Base-by-base conservation (phyloP, 2,888 invertebrate species). In the Stratiomys singularior region DNA sequence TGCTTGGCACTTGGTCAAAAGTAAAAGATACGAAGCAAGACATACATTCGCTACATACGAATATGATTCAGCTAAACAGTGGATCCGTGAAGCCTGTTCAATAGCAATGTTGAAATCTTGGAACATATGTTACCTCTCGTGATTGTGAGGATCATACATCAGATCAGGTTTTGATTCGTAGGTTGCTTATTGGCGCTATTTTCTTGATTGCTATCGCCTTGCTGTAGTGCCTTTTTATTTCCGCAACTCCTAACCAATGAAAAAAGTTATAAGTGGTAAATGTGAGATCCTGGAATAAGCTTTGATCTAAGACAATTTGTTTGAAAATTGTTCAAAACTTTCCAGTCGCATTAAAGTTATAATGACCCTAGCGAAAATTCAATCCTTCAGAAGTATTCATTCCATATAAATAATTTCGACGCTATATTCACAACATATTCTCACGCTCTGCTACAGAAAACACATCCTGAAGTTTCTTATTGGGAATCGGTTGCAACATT, bases 101-200 rank as follows among this genome's bases (percentile, higher is more conserved):
- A 18, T 23, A 18, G 25, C 25, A 23, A 60, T 23, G 58, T 11
- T 9, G 25, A 60, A 25, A 60, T 21, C 58, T 21, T 9, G 58
- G 58, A 60, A 60, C 58, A 60, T 60, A 25, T 60, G 58, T 60
- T 60, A 5, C 58, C 23, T 60, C 23, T 60, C 58, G 23, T 13
- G 21, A 25, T 25, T 21, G 7, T 60, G 58, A 18, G 23, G 58
- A 25, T 60, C 58, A 60, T 60, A 60, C 23, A 23, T 60, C 25
- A 60, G 58, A 67, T 67, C 67, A 30, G 44, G 44, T 44, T 67
- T 67, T 44, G 18, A 44, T 37, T 67, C 67, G 67, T 67, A 67
- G 67, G 67, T 30, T 67, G 67, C 44, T 67, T 44, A 67, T 67
- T 67, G 67, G 67, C 67, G 67, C 67, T 67, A 67, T 67, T 67